A percentile compares a stretch with the other conserved stretches of the same genome.
Evolutionary conservation across 37 sponge, comb jelly and placozoan species (phyloP).

Genomic region (Hormiphora californensis): DNA sequence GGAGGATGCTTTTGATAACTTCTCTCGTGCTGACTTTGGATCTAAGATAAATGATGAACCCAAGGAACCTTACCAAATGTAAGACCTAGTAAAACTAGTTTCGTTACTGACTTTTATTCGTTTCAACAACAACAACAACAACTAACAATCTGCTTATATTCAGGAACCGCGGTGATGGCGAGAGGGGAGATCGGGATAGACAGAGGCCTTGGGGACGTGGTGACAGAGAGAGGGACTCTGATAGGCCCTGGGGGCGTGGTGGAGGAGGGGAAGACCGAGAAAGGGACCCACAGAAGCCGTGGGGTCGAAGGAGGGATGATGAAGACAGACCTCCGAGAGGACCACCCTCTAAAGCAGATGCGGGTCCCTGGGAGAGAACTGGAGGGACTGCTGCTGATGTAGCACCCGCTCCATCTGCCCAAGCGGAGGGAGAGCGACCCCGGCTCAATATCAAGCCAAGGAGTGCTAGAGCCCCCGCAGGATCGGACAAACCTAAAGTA

Average conservation of each 20-base stretch:
- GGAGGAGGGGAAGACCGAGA: background rate
- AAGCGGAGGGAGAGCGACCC: no score
- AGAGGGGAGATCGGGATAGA: slow-evolving; percentile 4
- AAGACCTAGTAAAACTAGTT: background rate
- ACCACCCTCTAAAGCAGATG: no score
- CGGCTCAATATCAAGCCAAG: slow-evolving; percentile 39
- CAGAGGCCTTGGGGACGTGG: slow-evolving; percentile 2
- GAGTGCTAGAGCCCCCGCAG: no score
- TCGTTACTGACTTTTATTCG: background rate
- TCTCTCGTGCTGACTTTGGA: slow-evolving; percentile 19
- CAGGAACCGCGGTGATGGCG: no score
- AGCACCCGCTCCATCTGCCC: background rate
- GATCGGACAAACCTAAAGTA: no score
- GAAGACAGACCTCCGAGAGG: no score
- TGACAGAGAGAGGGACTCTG: background rate
- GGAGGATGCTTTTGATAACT: no score
- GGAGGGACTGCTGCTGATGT: background rate
- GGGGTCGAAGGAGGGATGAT: no score
- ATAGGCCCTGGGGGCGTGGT: background rate
- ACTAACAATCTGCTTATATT: no score
- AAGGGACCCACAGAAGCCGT: no score
- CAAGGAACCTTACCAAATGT: slow-evolving; percentile 4
- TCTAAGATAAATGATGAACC: slow-evolving; percentile 11
- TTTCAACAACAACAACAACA: no score
- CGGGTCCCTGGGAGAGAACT: background rate